Evolutionary conservation across 2,888 invertebrate species (phyloP).

Genomic region (Diarsia dahlii): DNA sequence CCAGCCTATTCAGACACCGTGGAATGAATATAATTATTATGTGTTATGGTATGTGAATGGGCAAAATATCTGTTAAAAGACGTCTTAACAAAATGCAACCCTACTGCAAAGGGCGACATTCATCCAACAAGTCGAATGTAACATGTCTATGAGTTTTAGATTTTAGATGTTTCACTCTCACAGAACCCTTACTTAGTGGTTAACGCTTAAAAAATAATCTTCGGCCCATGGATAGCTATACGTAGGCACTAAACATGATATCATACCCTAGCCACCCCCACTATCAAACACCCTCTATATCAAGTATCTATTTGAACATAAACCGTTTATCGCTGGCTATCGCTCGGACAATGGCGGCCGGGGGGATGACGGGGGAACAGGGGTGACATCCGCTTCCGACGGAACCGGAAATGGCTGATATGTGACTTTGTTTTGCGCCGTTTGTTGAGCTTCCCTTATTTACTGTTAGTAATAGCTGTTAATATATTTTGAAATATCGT

Average conservation of each 20-base stretch:
- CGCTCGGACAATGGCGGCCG: conserved; percentile 66
- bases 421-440: conserved; percentile 81
- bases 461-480: conserved; percentile 65
- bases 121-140: not conserved
- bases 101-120: not conserved
- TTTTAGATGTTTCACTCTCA: not conserved
- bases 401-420: conserved; percentile 79
- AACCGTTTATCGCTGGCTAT: conserved; percentile 71
- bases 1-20: too few species aligned
- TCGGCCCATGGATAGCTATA: not conserved
- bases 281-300: conserved; percentile 56
- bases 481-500: conserved; percentile 64
- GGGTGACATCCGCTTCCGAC: conserved; percentile 75
- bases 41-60: too few species aligned
- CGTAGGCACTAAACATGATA: not conserved
- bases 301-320: conserved; percentile 70
- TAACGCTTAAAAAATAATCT: not conserved
- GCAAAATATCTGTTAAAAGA: too few species aligned
- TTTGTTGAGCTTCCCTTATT: conserved; percentile 73
- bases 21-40: too few species aligned
- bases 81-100: not conserved
- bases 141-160: not conserved
- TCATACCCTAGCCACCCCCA: not conserved
- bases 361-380: conserved; percentile 25
- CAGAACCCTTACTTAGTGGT: not conserved